These are phyloP conservation scores for Neomorphus geoffroyi DNA, from an alignment of 2,797 vertebrate genomes.

Conservation along the genomic window DNA sequence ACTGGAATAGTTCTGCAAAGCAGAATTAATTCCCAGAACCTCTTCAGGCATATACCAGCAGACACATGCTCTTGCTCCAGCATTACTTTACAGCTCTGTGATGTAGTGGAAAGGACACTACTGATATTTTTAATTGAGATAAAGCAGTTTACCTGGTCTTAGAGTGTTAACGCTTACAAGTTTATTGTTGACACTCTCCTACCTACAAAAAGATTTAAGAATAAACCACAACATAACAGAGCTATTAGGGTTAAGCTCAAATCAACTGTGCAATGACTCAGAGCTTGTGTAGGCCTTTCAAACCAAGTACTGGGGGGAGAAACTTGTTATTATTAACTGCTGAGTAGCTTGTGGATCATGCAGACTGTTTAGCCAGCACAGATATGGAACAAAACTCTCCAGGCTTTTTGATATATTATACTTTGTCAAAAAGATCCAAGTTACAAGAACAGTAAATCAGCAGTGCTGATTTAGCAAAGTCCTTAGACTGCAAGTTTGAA, in stretches of 20 bases:
- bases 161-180: constrained; percentile 7
- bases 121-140: constrained; percentile 29
- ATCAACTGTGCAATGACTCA: constrained; percentile 63
- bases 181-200: constrained; percentile 37
- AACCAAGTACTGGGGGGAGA: constrained; percentile 41
- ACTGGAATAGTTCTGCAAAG: constrained; percentile 81
- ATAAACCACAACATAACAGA: constrained; percentile 36
- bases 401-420: not conserved
- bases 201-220: constrained; percentile 60
- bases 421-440: not conserved
- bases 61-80: constrained; percentile 64
- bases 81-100: constrained; percentile 55
- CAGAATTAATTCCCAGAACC: constrained; percentile 82
- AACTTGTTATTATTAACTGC: constrained; percentile 52
- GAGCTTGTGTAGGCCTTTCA: constrained; percentile 50
- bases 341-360: constrained; percentile 3
- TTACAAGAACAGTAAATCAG: constrained; percentile 6
- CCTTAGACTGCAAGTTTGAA: not conserved
- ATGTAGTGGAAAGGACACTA: constrained; percentile 30
- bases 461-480: not conserved
- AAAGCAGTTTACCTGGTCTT: constrained; percentile 42
- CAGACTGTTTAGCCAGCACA: constrained; percentile 4
- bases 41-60: constrained; percentile 74
- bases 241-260: constrained; percentile 64
- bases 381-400: not conserved